phyloP scores from a whole-genome alignment of 2,888 invertebrate genomes.

The Lamproptera curius region DNA sequence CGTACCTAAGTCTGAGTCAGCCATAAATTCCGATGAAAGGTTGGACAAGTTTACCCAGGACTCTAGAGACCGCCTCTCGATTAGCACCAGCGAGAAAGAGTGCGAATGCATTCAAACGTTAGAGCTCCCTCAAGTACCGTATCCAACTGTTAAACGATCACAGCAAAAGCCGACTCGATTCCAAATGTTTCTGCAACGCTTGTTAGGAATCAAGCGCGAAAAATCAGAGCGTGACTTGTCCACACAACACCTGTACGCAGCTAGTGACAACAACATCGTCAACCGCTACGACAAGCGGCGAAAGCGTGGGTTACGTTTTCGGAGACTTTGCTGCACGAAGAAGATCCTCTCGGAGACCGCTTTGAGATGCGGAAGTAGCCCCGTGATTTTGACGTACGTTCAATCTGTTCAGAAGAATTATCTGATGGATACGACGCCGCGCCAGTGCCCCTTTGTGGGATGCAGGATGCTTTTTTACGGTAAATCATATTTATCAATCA shows the following conservation, averaged over 20 bases:
- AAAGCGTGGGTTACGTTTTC: constrained; percentile 37
- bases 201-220: constrained; percentile 51
- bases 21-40: neutral
- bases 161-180: constrained; percentile 48
- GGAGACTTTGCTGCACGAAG: constrained; percentile 46
- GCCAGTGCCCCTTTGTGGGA: constrained; percentile 59
- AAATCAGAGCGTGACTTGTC: constrained; percentile 31
- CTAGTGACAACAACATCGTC: constrained; percentile 52
- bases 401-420: constrained; percentile 57
- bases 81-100: constrained; percentile 29
- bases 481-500: too few species aligned
- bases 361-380: constrained; percentile 40
- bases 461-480: constrained; percentile 60
- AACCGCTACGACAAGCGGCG: constrained; percentile 40
- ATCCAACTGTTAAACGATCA: constrained; percentile 38
- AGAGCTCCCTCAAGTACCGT: constrained; percentile 33
- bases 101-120: constrained; percentile 36
- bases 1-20: constrained; percentile 22
- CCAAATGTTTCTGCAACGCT: constrained; percentile 54
- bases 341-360: constrained; percentile 52
- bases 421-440: constrained; percentile 53
- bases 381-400: constrained; percentile 51
- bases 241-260: constrained; percentile 43
- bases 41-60: constrained; percentile 34
- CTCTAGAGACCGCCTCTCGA: constrained; percentile 33